phyloP scores from a whole-genome alignment of 2,888 invertebrate genomes.

The Zaprionus obscuricornis region DNA sequence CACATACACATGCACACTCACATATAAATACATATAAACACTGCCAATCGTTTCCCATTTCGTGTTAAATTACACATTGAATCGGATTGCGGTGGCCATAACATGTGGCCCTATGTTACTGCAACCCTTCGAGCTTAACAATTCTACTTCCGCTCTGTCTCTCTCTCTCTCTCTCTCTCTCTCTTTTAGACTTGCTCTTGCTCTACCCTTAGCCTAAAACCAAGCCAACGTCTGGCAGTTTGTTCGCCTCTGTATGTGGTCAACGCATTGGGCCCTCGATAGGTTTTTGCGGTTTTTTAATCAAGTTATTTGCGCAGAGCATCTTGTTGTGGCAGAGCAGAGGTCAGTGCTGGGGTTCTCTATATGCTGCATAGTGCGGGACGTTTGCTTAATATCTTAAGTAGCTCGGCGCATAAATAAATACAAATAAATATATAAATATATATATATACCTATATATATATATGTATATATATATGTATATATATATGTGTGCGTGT shows the following conservation, averaged over 20 bases:
- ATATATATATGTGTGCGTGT: slow-evolving; percentile 55
- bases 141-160: slow-evolving; percentile 25
- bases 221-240: not conserved
- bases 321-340: no score
- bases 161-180: not conserved
- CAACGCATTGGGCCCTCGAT: slow-evolving; percentile 67
- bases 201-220: not conserved
- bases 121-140: no score
- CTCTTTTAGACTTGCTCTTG: not conserved
- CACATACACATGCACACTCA: slow-evolving; percentile 6
- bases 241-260: slow-evolving; percentile 41
- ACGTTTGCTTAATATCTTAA: slow-evolving; percentile 58
- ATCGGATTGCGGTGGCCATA: slow-evolving; percentile 74
- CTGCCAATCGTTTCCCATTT: slow-evolving; percentile 75
- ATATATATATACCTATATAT: slow-evolving; percentile 13
- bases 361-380: not conserved
- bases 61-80: slow-evolving; percentile 78
- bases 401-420: slow-evolving; percentile 65
- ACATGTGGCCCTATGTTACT: slow-evolving; percentile 51
- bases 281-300: slow-evolving; percentile 79
- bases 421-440: slow-evolving; percentile 37
- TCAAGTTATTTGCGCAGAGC: slow-evolving; percentile 71
- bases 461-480: slow-evolving; percentile 21
- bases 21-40: slow-evolving; percentile 8
- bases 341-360: not conserved